Evolutionary conservation across 2,113 vertebrate genomes (phyloP), one percentile per base, ranked within the genome.

Genomic region (Andinoacara biseriatus): DNA sequence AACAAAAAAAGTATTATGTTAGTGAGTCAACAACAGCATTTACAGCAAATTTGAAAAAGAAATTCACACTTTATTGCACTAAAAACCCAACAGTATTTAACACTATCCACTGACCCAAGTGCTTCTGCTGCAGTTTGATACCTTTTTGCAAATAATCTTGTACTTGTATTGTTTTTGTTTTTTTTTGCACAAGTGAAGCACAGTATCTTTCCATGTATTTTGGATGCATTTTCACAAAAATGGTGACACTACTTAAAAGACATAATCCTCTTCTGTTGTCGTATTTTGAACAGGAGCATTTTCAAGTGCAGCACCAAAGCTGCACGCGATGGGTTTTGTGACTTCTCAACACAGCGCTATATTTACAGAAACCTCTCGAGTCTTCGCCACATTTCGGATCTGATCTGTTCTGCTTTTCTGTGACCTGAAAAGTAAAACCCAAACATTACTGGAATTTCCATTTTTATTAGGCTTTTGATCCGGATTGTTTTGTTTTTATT

Each of bases 151-250:
- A n/a, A n/a, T n/a, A 56, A 56, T n/a, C 10, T 56, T n/a, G 17
- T 20, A 20, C 7, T 54, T n/a, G 7, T 54, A 20, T 18, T 52
- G 15, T 18, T 52, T 11, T 38, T 8, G 7, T 2, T 29, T 29
- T 29, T 49, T 49, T 31, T 52, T 29, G 43, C 65, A 52, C 20
- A 69, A 49, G 43, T 7, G 17, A 52, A 52, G 52, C 10, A 54
- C 65, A n/a, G 26, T 31, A 31, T 6, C 26, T 0, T 11, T 31
- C 43, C 46, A 31, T 52, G 26, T 14, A 72, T 0, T 52, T 69
- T 29, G 43, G 24, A 69, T 52, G 49, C 18, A 31, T 69, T 69
- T 49, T 15, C 3, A 40, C 22, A 24, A 26, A 26, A 49, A n/a
- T 72, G 5, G 26, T 31, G 26, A 31, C 26, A 31, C 24, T 52